phyloP scores from a whole-genome alignment of 2,888 invertebrate genomes.

The Dorcus hopei region DNA sequence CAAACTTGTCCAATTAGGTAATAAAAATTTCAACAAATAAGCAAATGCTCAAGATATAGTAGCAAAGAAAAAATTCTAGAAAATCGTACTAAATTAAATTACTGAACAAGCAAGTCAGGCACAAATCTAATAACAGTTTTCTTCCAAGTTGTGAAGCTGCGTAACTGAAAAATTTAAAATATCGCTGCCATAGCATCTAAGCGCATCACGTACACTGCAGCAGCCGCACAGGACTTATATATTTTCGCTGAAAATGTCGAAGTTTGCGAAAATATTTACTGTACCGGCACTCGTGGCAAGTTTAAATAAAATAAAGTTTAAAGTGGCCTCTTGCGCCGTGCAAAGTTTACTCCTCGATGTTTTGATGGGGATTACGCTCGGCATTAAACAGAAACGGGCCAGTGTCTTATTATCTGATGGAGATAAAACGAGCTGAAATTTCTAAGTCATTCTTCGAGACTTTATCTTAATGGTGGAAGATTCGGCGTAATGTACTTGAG shows the following conservation, averaged over 20 bases:
- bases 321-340: background rate
- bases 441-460: no score
- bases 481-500: no score
- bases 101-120: no score
- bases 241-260: background rate
- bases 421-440: no score
- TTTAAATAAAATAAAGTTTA: slow-evolving; percentile 1
- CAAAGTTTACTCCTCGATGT: background rate
- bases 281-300: background rate
- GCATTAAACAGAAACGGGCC: background rate
- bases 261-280: background rate
- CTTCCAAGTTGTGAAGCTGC: no score
- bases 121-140: no score
- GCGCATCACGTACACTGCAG: background rate
- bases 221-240: background rate
- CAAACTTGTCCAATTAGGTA: no score
- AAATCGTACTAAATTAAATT: no score
- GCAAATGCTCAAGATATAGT: no score
- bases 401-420: background rate
- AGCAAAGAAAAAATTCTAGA: no score
- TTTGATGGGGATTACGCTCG: background rate
- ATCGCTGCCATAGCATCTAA: background rate
- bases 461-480: no score
- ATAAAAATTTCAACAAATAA: no score
- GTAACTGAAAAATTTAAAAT: background rate